Evolutionary conservation across 2,888 invertebrate species (phyloP), one percentile per base, ranked within the genome.

Genomic region (Chydorus sphaericus): DNA sequence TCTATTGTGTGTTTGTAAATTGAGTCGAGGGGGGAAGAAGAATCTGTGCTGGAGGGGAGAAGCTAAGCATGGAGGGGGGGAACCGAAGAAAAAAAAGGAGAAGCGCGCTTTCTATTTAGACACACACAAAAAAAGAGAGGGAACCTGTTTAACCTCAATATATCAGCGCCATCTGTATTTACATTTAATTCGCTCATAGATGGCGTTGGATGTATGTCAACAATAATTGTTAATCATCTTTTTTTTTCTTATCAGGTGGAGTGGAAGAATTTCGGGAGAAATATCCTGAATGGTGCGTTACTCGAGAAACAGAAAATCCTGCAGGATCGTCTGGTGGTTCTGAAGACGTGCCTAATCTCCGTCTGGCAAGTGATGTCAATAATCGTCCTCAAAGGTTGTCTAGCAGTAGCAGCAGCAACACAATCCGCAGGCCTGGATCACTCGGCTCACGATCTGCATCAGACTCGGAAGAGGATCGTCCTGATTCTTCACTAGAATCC

Each of bases 261-360:
- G 90, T 89, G 68, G 76, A 77, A 60, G 80, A 82, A 68, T 93
- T 92, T 73, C 82, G 81, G 63, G 80, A 83, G 64, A 77, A 82
- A 60, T 91, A 85, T 72, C 91, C 91, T 36, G 91, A 91, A 71
- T 90, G 89, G 86, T 90, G 90, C 72, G 88, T 88, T 68, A 81
- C 48, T 4, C 48, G 55, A 10, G 44, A 44, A 44, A 26, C 44
- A n/a, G 49, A 55, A n/a, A 48, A n/a, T 39, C 6, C 8, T n/a
- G 20, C 18, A 16, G 39, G 39, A 39, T n/a, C 37, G 36, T 16
- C 52, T 37, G 26, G 18, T 29, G 14, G 26, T 10, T 83, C 54
- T 82, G 80, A 61, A 78, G 81, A 60, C 65, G 66, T 26, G 60
- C 77, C 64, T 66, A 65, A 49, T 64, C 62, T 55, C 11, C 55